A percentile compares a stretch with the other conserved stretches of the same genome.
Conservation (phyloP, 1,140 invertebrate species). For the Eupeodes corollae region DNA sequence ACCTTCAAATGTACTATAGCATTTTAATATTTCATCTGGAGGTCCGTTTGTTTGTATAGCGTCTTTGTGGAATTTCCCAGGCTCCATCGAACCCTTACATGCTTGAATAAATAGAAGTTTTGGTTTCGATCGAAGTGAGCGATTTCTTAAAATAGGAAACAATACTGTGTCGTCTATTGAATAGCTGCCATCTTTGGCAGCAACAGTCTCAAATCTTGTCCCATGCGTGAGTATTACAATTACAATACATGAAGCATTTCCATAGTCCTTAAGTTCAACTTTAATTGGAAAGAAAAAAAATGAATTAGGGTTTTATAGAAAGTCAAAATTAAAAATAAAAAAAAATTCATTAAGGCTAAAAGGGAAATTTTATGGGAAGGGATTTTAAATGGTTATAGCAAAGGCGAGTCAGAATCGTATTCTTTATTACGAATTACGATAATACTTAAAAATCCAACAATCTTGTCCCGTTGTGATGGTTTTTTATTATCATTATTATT, state of each 20-base stretch:
- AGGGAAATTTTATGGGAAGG: too few relatives aligned
- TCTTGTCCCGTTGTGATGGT: too few relatives aligned
- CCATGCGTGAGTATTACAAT: conserved; percentile 22
- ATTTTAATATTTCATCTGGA: conserved; percentile 30
- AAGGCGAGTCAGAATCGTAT: too few relatives aligned
- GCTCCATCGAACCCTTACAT: conserved; percentile 20
- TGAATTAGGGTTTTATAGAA: background rate
- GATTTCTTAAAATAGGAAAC: conserved; percentile 26
- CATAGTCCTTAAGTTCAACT: conserved; percentile 27
- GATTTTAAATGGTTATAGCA: too few relatives aligned
- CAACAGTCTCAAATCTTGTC: conserved; percentile 15
- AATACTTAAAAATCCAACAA: too few relatives aligned
- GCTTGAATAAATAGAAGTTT: conserved; percentile 32
- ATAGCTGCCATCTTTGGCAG: conserved; percentile 24
- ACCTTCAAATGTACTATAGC: conserved; percentile 33
- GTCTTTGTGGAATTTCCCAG: conserved; percentile 22
- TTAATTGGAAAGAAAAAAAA: background rate
- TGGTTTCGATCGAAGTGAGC: conserved; percentile 20
- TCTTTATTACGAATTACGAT: too few relatives aligned
- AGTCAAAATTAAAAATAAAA: background rate
- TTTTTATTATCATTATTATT: too few relatives aligned
- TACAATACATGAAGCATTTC: conserved; percentile 14
- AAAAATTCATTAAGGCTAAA: background rate
- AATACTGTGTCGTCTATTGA: conserved; percentile 25
- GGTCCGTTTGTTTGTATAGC: conserved; percentile 11